phyloP scores from a whole-genome alignment of 2,888 invertebrate genomes.

The Macrosiphum euphorbiae region DNA sequence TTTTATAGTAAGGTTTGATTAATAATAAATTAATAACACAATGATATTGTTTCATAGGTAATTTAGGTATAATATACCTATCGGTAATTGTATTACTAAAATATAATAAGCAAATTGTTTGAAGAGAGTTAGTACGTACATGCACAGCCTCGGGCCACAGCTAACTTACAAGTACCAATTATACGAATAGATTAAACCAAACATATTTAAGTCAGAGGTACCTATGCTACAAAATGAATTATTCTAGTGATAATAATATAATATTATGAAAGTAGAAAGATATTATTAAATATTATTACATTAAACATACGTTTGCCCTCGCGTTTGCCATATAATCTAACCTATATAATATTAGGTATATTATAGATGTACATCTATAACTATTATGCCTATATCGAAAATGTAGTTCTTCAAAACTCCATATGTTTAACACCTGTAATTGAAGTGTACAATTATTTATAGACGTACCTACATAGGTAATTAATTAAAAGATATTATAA shows the following conservation, averaged over 20 bases:
- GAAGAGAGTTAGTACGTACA: not conserved
- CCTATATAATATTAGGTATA: not conserved
- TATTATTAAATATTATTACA: not conserved
- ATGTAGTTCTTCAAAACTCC: not conserved
- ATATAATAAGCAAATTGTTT: not conserved
- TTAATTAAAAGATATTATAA: not conserved
- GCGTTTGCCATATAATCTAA: not conserved
- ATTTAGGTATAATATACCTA: not conserved
- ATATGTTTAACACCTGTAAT: not conserved
- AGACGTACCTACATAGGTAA: not conserved
- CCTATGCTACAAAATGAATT: not conserved
- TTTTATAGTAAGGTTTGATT: not conserved
- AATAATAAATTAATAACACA: not conserved
- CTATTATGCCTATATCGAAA: not conserved
- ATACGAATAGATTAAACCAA: not conserved
- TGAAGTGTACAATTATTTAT: not conserved
- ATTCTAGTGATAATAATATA: not conserved
- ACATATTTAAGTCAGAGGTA: not conserved
- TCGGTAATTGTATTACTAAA: not conserved
- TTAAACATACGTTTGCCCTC: not conserved
- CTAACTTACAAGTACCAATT: too few species aligned
- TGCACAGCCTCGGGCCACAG: not conserved
- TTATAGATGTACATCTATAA: not conserved
- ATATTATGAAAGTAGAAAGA: not conserved
- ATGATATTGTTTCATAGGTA: not conserved